Evolutionary conservation across 2,888 invertebrate genomes (phyloP).

Genomic region (Sicus ferrugineus): DNA sequence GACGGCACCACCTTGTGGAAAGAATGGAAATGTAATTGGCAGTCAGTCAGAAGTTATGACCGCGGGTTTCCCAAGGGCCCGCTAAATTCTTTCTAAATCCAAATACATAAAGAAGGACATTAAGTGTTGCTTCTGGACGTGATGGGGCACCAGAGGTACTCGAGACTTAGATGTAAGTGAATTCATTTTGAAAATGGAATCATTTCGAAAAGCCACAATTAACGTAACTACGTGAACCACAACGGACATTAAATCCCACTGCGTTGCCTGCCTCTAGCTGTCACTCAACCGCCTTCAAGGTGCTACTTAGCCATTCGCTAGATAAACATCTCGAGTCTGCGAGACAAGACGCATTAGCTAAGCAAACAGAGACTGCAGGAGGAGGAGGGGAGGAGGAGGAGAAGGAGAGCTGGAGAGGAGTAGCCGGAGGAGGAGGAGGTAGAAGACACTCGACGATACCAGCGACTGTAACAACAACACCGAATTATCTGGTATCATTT

Average conservation of each 20-base stretch:
- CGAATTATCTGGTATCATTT: neutral
- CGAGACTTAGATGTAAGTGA: neutral
- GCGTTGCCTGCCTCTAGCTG: neutral
- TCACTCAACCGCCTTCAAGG: neutral
- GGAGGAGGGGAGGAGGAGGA: neutral
- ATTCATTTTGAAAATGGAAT: neutral
- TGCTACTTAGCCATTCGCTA: slow-evolving; percentile 19
- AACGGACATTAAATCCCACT: too few species aligned
- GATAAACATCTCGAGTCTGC: slow-evolving; percentile 14
- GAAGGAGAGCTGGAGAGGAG: too few species aligned
- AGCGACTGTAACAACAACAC: neutral
- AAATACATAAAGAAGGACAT: too few species aligned
- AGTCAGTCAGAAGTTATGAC: slow-evolving; percentile 58
- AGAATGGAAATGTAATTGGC: slow-evolving; percentile 44
- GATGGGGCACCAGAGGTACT: too few species aligned
- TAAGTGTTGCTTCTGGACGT: too few species aligned
- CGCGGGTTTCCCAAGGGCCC: too few species aligned
- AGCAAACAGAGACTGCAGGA: too few species aligned
- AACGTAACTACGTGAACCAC: too few species aligned
- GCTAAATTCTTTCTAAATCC: too few species aligned
- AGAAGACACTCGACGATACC: neutral
- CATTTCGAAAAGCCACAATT: neutral
- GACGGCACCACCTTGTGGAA: slow-evolving; percentile 20
- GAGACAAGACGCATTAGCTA: slow-evolving; percentile 16
- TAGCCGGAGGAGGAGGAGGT: neutral